Base-by-base conservation (phyloP, 2,888 invertebrate genomes). In the Ochropleura plecta region DNA sequence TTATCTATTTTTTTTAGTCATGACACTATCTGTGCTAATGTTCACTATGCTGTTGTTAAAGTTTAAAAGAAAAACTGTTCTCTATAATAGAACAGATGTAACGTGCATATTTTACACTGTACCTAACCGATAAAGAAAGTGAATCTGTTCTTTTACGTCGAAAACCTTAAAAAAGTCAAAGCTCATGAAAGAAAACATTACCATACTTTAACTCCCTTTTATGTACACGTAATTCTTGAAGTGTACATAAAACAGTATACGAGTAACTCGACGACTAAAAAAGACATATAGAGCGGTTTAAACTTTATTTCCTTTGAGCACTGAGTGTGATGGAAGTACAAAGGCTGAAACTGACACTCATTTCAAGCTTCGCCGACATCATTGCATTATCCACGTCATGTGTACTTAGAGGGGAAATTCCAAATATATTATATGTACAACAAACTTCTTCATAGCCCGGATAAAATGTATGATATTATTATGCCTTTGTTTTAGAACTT, bases 271-370 rank as follows among this genome's bases (percentile, higher is more conserved):
- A 71, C 81, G 67, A 84, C 70, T 68, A 75, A 75, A 80, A 71
- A 79, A 63, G 55, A 77, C 69, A 57, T 67, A 69, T 57, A 75
- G 64, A 81, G 53, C 48, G 55, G 81, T 81, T 84, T 55, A 84
- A 81, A 81, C 70, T 82, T 82, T 82, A 84, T 82, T 82, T 82
- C 76, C 84, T 81, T 81, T 84, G 81, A 84, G 76, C 81, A 82
- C 81, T 81, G 71, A 76, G 57, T 66, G 81, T 65, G 69, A 80
- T 81, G 76, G 71, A 72, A 81, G 65, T 71, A 82, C 81, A 81
- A 84, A 84, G 75, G 84, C 75, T 83, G 83, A 65, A 79, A 80
- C 80, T 83, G 76, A 76, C 81, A 66, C 69, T 84, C 68, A 80
- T 75, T 80, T 83, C 62, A 75, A 79, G 81, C 70, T 73, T 46